These are phyloP conservation scores for Pseudorhiza aurosa DNA, from an alignment of 30 jellyfish, hydroid and myxozoan genomes.

Conservation along the genomic window DNA sequence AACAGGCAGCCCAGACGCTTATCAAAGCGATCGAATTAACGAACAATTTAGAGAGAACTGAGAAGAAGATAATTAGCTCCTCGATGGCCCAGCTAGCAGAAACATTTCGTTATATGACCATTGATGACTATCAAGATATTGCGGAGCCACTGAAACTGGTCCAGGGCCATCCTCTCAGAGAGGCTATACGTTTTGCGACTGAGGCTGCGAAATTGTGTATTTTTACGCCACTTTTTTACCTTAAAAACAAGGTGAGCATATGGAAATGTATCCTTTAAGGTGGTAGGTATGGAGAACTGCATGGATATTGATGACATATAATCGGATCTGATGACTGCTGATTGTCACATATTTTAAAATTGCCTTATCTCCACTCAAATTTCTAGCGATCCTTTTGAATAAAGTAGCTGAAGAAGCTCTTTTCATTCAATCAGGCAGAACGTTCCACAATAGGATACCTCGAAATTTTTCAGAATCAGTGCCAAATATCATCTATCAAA, in stretches of 20 bases:
- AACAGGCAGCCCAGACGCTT: constrained; percentile 44
- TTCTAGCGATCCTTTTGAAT: too few relatives aligned
- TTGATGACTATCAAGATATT: constrained; percentile 28
- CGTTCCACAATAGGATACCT: too few relatives aligned
- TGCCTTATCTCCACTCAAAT: too few relatives aligned
- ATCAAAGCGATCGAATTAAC: constrained; percentile 30
- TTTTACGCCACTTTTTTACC: constrained; percentile 48
- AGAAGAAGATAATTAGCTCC: constrained; percentile 36
- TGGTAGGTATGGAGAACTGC: too few relatives aligned
- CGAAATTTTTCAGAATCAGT: not conserved
- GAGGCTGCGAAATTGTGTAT: constrained; percentile 61
- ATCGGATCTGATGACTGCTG: too few relatives aligned
- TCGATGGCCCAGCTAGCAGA: constrained; percentile 62
- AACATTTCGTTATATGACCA: constrained; percentile 60
- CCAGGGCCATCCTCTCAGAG: constrained; percentile 50
- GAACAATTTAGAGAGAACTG: constrained; percentile 17
- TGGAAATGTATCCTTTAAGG: too few relatives aligned
- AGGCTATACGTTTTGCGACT: constrained; percentile 56
- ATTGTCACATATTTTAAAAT: too few relatives aligned
- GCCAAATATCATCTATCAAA: not conserved
- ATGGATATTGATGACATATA: too few relatives aligned
- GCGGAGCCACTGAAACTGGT: constrained; percentile 8
- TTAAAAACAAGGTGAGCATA: constrained; percentile 40
- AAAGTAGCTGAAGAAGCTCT: too few relatives aligned
- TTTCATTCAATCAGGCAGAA: too few relatives aligned